Evolutionary conservation across 2,797 vertebrate species (phyloP).

Genomic region (Sebastes minor): DNA sequence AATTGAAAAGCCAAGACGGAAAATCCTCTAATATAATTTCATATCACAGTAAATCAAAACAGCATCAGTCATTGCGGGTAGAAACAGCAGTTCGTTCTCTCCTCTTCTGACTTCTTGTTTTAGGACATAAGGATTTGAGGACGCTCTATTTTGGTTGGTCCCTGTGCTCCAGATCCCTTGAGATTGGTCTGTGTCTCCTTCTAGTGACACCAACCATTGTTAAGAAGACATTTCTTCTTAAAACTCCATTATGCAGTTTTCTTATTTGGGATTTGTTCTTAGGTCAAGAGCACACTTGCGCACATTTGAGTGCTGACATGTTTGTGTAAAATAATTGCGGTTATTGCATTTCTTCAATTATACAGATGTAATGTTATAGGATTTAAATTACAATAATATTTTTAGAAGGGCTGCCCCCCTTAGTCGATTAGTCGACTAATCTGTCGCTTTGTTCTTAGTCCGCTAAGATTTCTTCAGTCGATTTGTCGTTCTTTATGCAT

Average conservation of each 20-base stretch:
- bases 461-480: too few relatives aligned
- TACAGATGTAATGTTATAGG: background rate
- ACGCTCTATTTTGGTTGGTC: constrained; percentile 60
- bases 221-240: background rate
- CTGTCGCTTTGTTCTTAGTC: too few relatives aligned
- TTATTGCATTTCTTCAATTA: background rate
- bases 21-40: constrained; percentile 18
- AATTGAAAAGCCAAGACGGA: constrained; percentile 2
- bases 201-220: background rate
- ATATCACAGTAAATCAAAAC: constrained; percentile 18
- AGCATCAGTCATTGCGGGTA: background rate
- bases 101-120: constrained; percentile 19
- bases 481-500: too few relatives aligned
- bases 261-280: background rate
- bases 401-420: too few relatives aligned
- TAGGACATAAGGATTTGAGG: constrained; percentile 46
- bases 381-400: too few relatives aligned
- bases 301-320: background rate
- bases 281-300: background rate
- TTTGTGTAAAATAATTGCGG: background rate
- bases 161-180: constrained; percentile 41
- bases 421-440: too few relatives aligned
- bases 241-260: background rate
- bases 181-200: constrained; percentile 5
- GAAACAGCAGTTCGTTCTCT: background rate